Conservation (phyloP, 1,140 invertebrate species). For the Cydia pomonella region DNA sequence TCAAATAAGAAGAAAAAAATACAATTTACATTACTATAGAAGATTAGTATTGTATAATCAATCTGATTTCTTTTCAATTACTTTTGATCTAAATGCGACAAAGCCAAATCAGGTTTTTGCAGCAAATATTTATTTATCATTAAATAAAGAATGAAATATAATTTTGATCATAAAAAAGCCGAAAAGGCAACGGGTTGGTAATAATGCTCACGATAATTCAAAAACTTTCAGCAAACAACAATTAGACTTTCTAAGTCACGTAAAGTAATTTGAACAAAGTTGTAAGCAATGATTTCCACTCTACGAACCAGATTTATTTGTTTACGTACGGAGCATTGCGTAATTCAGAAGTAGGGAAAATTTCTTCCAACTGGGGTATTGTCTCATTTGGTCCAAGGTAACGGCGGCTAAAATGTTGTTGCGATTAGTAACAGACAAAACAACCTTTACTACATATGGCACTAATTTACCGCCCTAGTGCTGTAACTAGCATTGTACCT, state of each 20-base stretch:
- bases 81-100: too few relatives aligned
- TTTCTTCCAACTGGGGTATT: not conserved
- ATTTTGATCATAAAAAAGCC: not conserved
- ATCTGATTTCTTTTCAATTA: too few relatives aligned
- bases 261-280: conserved; percentile 20
- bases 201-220: not conserved
- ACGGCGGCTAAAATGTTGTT: not conserved
- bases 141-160: not conserved
- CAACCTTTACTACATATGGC: too few relatives aligned
- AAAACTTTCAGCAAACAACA: conserved; percentile 13
- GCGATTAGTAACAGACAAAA: not conserved
- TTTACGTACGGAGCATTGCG: conserved; percentile 1
- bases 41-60: too few relatives aligned
- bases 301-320: conserved; percentile 20
- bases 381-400: not conserved
- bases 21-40: too few relatives aligned
- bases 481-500: too few relatives aligned
- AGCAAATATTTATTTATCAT: not conserved
- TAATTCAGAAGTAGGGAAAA: conserved; percentile 1
- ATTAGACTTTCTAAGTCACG: conserved; percentile 11
- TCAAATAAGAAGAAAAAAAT: too few relatives aligned
- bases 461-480: too few relatives aligned
- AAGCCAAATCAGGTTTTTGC: too few relatives aligned
- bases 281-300: conserved; percentile 23
- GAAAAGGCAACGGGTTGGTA: not conserved